Evolutionary conservation across 1,140 invertebrate species (phyloP).

Genomic region (Nasonia vitripennis): DNA sequence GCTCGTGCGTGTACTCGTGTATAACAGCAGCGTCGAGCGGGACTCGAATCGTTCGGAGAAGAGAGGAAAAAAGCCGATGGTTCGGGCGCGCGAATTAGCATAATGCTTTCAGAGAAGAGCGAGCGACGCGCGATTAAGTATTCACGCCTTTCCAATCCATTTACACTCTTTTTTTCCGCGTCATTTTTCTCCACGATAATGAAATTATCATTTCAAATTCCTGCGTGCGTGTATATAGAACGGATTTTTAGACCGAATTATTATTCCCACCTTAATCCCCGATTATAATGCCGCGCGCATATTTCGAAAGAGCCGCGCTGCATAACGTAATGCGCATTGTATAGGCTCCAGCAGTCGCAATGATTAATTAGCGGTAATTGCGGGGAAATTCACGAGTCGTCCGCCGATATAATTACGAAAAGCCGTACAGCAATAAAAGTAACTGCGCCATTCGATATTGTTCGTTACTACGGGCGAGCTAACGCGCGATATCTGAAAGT

Average conservation of each 20-base stretch:
- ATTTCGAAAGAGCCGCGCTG: no score
- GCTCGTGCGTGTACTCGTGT: neutral
- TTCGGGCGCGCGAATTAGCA: neutral
- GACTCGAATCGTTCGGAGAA: neutral
- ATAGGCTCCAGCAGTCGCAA: no score
- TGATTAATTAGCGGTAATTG: neutral
- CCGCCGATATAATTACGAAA: neutral
- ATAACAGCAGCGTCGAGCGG: neutral
- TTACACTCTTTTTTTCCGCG: neutral
- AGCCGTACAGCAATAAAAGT: neutral
- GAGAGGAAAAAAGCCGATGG: neutral
- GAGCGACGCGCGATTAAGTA: slow-evolving; percentile 5
- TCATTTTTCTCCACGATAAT: neutral
- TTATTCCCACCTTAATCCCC: no score
- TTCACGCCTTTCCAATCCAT: slow-evolving; percentile 23
- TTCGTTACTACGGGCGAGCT: neutral
- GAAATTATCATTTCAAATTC: slow-evolving; percentile 9
- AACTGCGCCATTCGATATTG: slow-evolving; percentile 14
- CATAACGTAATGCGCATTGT: neutral
- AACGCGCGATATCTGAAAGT: slow-evolving; percentile 29
- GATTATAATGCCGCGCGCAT: neutral
- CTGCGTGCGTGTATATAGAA: neutral
- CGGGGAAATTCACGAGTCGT: neutral
- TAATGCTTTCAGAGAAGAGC: neutral
- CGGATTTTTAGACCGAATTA: no score